Conservation (phyloP, 2,888 invertebrate genomes). For the Fragum sueziense region DNA sequence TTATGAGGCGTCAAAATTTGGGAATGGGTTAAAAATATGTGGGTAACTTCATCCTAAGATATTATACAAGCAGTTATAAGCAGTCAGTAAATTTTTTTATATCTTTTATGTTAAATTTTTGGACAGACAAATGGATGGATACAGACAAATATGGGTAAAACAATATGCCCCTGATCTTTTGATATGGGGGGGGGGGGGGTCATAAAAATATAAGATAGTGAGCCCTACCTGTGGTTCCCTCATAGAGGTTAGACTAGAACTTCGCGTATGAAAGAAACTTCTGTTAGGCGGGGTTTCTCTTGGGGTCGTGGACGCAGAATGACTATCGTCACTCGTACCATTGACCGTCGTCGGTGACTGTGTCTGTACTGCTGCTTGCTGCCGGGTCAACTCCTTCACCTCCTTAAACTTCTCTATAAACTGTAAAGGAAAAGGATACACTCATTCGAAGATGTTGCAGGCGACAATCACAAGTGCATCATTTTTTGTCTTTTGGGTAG, state of each 20-base stretch:
- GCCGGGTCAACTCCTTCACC: conserved; percentile 95
- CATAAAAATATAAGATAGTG: no score
- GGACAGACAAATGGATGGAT: no score
- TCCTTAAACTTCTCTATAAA: conserved; percentile 99
- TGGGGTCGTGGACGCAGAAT: conserved; percentile 57
- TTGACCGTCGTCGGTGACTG: conserved; percentile 71
- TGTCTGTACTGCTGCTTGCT: conserved; percentile 66
- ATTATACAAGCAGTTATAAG: background rate
- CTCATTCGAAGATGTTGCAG: background rate
- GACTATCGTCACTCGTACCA: conserved; percentile 58
- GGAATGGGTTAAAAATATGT: background rate
- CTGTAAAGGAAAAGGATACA: conserved; percentile 83
- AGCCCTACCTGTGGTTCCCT: conserved; percentile 60
- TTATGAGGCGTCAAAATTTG: background rate
- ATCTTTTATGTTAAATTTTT: no score
- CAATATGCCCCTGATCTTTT: no score
- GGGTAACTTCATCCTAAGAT: background rate
- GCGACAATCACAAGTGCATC: no score
- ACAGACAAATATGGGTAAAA: no score
- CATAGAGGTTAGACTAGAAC: conserved; percentile 76
- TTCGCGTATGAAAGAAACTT: conserved; percentile 72
- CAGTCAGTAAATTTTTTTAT: background rate
- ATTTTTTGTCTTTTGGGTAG: background rate
- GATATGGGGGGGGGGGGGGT: no score
- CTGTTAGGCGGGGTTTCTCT: conserved; percentile 53